A percentile compares a stretch with the other conserved stretches of the same genome.
These are phyloP conservation scores for Drosophila multiciliata DNA, from an alignment of 2,888 invertebrate genomes.

Conservation along the genomic window DNA sequence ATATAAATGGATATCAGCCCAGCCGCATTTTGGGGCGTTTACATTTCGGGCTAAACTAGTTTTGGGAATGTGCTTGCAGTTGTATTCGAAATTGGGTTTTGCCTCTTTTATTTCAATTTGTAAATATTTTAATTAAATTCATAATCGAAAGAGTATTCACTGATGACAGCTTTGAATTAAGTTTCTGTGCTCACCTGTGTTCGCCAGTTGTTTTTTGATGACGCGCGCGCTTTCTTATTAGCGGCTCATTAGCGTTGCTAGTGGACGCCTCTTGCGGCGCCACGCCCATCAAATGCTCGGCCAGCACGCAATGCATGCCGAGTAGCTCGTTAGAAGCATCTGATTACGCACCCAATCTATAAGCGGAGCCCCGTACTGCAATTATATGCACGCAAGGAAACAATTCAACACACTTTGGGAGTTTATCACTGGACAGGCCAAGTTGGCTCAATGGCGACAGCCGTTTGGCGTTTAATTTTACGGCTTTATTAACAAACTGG, in stretches of 20 bases:
- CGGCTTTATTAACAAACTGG: slow-evolving; percentile 71
- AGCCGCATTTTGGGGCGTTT: slow-evolving; percentile 66
- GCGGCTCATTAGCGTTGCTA: slow-evolving; percentile 67
- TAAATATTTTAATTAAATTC: slow-evolving; percentile 69
- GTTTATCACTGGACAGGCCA: slow-evolving; percentile 63
- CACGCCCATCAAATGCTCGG: slow-evolving; percentile 48
- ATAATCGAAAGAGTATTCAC: slow-evolving; percentile 5
- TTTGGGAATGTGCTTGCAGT: slow-evolving; percentile 49
- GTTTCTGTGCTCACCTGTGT: slow-evolving; percentile 1
- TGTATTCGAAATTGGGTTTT: slow-evolving; percentile 30
- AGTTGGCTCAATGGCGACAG: slow-evolving; percentile 31
- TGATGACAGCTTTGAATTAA: slow-evolving; percentile 1
- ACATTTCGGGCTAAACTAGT: slow-evolving; percentile 63
- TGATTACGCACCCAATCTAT: slow-evolving; percentile 58
- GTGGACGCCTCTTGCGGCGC: slow-evolving; percentile 57
- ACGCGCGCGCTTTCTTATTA: slow-evolving; percentile 65
- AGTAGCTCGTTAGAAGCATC: slow-evolving; percentile 40
- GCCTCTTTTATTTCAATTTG: slow-evolving; percentile 36
- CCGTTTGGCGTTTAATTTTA: slow-evolving; percentile 77
- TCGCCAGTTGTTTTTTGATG: slow-evolving; percentile 16
- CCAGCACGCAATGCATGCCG: slow-evolving; percentile 27
- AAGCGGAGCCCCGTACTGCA: slow-evolving; percentile 40
- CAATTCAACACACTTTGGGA: slow-evolving; percentile 71
- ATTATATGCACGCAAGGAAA: slow-evolving; percentile 78
- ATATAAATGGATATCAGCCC: slow-evolving; percentile 14